Conservation (phyloP, 2,113 vertebrate species). For the Eulacestoma nigropectus region DNA sequence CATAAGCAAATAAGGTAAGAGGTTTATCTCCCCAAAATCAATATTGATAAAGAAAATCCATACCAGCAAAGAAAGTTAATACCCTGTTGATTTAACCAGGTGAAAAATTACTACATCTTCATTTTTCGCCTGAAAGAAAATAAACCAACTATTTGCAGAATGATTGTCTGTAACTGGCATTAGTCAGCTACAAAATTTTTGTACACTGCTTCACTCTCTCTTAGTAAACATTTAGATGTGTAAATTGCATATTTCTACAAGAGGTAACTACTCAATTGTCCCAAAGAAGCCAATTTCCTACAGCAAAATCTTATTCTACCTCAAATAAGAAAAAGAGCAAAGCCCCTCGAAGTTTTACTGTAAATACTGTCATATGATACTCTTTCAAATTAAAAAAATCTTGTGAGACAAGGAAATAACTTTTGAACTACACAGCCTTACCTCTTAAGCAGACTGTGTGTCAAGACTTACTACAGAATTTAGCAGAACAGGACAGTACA, state of each 20-base stretch:
- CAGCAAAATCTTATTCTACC: background rate
- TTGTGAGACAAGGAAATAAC: background rate
- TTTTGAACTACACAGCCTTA: background rate
- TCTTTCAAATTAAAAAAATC: background rate
- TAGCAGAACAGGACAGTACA: background rate
- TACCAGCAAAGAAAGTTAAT: background rate
- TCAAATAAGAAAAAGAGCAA: background rate
- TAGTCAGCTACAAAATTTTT: background rate
- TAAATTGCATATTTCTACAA: background rate
- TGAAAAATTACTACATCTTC: background rate
- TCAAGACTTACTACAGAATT: background rate
- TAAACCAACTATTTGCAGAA: background rate
- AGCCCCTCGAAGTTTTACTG: background rate
- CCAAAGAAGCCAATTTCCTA: background rate
- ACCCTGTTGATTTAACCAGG: background rate
- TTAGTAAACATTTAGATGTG: background rate
- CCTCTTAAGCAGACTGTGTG: background rate
- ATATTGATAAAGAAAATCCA: background rate
- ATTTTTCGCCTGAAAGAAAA: background rate
- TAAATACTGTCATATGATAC: background rate
- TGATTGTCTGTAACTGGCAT: background rate
- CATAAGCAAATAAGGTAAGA: background rate
- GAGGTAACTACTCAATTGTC: background rate
- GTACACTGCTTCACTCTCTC: background rate
- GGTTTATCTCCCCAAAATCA: background rate